phyloP scores from a whole-genome alignment of 2,888 invertebrate species.

The Mythimna ferrago region DNA sequence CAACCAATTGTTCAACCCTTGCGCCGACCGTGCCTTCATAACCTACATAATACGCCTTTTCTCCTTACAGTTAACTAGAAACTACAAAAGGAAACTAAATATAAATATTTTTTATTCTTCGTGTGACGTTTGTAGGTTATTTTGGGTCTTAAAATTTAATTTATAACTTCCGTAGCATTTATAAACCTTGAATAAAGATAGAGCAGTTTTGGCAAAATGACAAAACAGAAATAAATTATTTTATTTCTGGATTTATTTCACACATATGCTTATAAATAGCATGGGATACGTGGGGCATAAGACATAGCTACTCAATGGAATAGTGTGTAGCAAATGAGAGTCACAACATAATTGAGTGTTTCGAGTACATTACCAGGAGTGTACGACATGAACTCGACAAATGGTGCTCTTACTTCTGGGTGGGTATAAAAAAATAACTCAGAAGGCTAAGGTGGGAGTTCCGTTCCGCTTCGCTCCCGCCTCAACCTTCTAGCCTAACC shows the following conservation, averaged over 20 bases:
- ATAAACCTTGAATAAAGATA: background rate
- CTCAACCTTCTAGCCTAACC: too few species aligned
- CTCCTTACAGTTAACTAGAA: background rate
- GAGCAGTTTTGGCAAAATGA: slow-evolving; percentile 21
- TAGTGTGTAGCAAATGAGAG: background rate
- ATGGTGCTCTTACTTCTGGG: too few species aligned
- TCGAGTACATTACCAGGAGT: too few species aligned
- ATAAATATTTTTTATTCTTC: background rate
- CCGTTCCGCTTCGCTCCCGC: too few species aligned
- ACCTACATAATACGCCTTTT: background rate
- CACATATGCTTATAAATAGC: background rate
- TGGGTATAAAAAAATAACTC: too few species aligned
- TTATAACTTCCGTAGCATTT: slow-evolving; percentile 2
- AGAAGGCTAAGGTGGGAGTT: too few species aligned
- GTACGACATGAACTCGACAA: too few species aligned
- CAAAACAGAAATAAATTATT: background rate
- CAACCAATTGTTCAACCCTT: too few species aligned
- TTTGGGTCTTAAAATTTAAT: background rate
- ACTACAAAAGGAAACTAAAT: background rate
- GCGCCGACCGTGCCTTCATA: too few species aligned
- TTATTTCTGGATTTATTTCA: background rate
- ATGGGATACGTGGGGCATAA: background rate
- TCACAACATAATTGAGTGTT: background rate
- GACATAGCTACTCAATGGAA: background rate
- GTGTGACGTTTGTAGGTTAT: background rate